Percentiles rank a stretch among this genome's conserved stretches.
These are phyloP conservation scores for Myxocyprinus asiaticus DNA, from an alignment of 2,113 vertebrate genomes.

Conservation along the genomic window DNA sequence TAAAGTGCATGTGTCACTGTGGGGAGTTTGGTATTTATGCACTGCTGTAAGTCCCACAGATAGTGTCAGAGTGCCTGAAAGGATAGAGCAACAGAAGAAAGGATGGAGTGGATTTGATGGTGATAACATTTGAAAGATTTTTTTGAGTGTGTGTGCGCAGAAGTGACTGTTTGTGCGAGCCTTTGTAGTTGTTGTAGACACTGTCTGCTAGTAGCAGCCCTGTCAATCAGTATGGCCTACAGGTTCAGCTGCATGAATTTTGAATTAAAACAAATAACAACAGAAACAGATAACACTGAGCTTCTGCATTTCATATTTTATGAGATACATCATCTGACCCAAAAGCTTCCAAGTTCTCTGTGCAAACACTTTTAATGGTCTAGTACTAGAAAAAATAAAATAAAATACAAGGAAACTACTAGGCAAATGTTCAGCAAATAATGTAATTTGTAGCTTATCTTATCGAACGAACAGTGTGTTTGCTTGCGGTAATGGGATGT, in stretches of 20 bases:
- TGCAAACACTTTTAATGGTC: constrained; percentile 5
- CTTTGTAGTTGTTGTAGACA: constrained; percentile 15
- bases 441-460: constrained; percentile 10
- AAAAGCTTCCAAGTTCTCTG: background rate
- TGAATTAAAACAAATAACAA: background rate
- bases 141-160: background rate
- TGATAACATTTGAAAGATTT: constrained; percentile 53
- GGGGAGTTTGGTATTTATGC: constrained; percentile 59
- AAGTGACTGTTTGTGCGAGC: background rate
- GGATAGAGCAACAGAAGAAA: constrained; percentile 23
- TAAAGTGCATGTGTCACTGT: constrained; percentile 59
- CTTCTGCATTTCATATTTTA: constrained; percentile 18
- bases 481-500: constrained; percentile 28
- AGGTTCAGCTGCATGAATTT: background rate
- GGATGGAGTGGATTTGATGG: constrained; percentile 53
- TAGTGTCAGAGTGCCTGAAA: constrained; percentile 52
- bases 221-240: constrained; percentile 7
- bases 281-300: constrained; percentile 15
- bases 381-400: background rate
- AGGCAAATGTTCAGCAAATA: constrained; percentile 4
- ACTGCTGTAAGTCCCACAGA: constrained; percentile 52
- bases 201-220: constrained; percentile 7
- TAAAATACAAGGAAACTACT: background rate
- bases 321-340: background rate
- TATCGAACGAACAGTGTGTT: constrained; percentile 4